Base-by-base conservation (phyloP, 1,140 invertebrate species). In the Aricia agestis region DNA sequence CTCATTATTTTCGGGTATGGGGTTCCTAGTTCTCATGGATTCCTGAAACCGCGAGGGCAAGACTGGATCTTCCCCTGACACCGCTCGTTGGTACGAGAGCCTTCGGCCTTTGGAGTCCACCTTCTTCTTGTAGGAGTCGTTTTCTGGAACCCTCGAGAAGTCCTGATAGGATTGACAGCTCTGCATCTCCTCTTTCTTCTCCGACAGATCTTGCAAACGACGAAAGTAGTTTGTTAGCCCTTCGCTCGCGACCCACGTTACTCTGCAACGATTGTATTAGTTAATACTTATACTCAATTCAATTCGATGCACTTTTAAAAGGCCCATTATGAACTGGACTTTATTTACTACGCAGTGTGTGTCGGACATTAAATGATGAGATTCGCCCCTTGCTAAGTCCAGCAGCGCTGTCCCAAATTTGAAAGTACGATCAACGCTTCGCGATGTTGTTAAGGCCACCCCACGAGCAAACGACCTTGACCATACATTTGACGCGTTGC, bases 181-280 rank as follows among this genome's bases (percentile, higher is more conserved):
- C 15, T 82, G 77, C 57, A 82, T 76, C n/a, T 88, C 82, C 31
- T 67, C 76, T 25, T 61, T 79, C n/a, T 82, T 82, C 61, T 90
- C 88, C 18, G 84, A 84, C 76, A 84, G 82, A 11, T 83, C 86
- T 52, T 52, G 45, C 1, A 85, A 67, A 5, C 86, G 80, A 7
- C 82, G 78, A 17, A 88, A 80, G 75, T 88, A 89, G 63, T 90
- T 84, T 0, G 82, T 83, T 4, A 89, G 59, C 6, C 82, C 82
- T 69, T 90, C 88, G 59, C 86, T 90, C 0, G 86, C 86, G 7
- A 89, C 61, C 88, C 88, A 90, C 1, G 86, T 88, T 2, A 88
- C 83, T 75, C 86, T 90, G 79, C 19, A 83, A 82, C 4, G 5
- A 36, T 36, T 17, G 4, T 10, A 52, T 52, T 65, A 13, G 45